Percentiles rank a stretch among this genome's conserved stretches.
Conservation (phyloP, 2,888 invertebrate genomes). For the Tipula helvola region DNA sequence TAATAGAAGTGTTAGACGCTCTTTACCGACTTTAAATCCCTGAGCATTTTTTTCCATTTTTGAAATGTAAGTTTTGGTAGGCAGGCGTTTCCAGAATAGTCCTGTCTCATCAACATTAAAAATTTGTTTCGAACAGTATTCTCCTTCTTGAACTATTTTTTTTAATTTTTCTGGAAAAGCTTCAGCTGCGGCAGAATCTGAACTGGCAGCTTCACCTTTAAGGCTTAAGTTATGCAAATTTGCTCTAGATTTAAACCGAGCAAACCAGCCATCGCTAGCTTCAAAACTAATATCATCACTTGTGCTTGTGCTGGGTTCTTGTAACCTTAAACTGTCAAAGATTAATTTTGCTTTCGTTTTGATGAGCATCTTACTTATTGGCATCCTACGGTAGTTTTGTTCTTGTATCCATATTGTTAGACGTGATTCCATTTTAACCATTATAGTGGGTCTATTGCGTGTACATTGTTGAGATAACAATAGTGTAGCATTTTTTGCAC, state of each 20-base stretch:
- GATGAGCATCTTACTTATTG: conserved; percentile 20
- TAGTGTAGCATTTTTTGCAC: conserved; percentile 18
- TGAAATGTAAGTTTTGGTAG: conserved; percentile 18
- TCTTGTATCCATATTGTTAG: conserved; percentile 19
- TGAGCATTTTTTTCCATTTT: conserved; percentile 16
- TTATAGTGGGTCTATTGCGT: conserved; percentile 17
- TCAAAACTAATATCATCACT: conserved; percentile 16
- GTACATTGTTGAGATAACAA: conserved; percentile 18
- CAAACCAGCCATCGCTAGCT: conserved; percentile 20
- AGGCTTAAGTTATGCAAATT: conserved; percentile 18
- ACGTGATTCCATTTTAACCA: no score
- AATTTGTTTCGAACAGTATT: conserved; percentile 16
- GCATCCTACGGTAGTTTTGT: conserved; percentile 18
- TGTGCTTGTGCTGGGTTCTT: background rate
- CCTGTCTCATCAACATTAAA: conserved; percentile 18
- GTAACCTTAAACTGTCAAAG: conserved; percentile 18
- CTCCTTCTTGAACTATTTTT: conserved; percentile 17
- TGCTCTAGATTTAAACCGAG: conserved; percentile 14
- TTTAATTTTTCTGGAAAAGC: conserved; percentile 18
- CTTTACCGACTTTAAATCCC: conserved; percentile 21
- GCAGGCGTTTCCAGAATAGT: conserved; percentile 6
- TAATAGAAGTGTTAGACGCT: conserved; percentile 23
- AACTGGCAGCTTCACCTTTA: conserved; percentile 19
- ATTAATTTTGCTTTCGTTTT: conserved; percentile 19
- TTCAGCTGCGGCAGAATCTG: conserved; percentile 18